phyloP scores from a whole-genome alignment of 1,140 invertebrate species.

The Pseudomyrmex flavicornis region DNA sequence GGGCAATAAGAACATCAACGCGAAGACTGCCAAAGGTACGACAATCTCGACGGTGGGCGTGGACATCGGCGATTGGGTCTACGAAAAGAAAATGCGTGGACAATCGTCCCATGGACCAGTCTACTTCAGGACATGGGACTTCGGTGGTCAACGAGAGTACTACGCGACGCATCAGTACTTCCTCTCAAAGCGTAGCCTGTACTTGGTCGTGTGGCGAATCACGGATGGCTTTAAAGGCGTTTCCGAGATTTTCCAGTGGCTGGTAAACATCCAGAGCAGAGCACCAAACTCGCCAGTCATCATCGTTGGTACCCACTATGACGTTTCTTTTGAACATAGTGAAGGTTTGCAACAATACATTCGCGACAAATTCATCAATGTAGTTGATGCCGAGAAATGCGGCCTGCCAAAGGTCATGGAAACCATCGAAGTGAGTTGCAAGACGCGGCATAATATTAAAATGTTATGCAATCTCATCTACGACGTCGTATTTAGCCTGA shows the following conservation, averaged over 20 bases:
- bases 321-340: conserved; percentile 92
- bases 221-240: conserved; percentile 96
- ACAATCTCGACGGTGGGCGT: conserved; percentile 98
- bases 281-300: conserved; percentile 97
- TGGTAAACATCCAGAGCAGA: conserved; percentile 97
- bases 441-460: conserved; percentile 96
- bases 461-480: conserved; percentile 97
- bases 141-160: conserved; percentile 98
- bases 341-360: conserved; percentile 96
- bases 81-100: conserved; percentile 91
- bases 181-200: conserved; percentile 97
- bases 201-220: conserved; percentile 98
- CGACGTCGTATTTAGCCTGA: conserved; percentile 95
- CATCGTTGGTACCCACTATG: conserved; percentile 97
- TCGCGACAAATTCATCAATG: conserved; percentile 95
- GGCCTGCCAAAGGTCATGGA: conserved; percentile 97
- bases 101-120: conserved; percentile 93
- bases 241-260: conserved; percentile 96
- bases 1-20: conserved; percentile 94
- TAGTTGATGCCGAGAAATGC: conserved; percentile 97
- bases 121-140: conserved; percentile 99
- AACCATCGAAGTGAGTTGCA: conserved; percentile 96
- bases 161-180: conserved; percentile 99
- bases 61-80: conserved; percentile 97
- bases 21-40: conserved; percentile 90